phyloP scores from a whole-genome alignment of 1,140 invertebrate species.

The Asbolus verrucosus region DNA sequence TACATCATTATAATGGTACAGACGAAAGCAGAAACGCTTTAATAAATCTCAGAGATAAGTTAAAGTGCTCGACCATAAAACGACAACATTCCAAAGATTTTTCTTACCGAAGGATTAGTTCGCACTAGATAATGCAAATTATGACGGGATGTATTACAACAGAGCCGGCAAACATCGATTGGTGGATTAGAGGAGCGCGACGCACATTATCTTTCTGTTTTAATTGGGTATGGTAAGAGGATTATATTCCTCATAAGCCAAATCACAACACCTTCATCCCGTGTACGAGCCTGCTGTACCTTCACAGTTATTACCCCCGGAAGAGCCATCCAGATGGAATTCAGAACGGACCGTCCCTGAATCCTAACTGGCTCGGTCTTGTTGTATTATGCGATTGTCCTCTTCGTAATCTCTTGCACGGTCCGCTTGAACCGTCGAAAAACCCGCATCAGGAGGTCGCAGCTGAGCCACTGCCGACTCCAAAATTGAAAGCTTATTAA shows the following conservation, averaged over 20 bases:
- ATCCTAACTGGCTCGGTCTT: background rate
- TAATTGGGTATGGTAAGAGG: slow-evolving; percentile 45
- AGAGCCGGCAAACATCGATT: background rate
- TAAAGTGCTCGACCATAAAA: slow-evolving; percentile 19
- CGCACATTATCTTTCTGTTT: slow-evolving; percentile 41
- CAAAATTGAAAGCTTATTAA: too few species aligned
- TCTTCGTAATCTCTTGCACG: slow-evolving; percentile 14
- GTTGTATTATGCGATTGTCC: slow-evolving; percentile 14
- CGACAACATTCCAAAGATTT: slow-evolving; percentile 21
- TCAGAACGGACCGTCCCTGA: slow-evolving; percentile 15
- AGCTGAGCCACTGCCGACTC: too few species aligned
- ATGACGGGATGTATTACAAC: background rate
- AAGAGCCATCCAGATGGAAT: slow-evolving; percentile 30
- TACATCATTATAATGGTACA: slow-evolving; percentile 25
- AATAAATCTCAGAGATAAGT: slow-evolving; percentile 24
- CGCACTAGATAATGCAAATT: slow-evolving; percentile 20
- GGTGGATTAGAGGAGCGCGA: background rate
- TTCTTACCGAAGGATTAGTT: background rate
- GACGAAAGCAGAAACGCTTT: slow-evolving; percentile 21
- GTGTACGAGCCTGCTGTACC: slow-evolving; percentile 14
- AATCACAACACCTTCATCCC: slow-evolving; percentile 44
- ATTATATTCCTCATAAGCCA: slow-evolving; percentile 40
- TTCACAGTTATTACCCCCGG: slow-evolving; percentile 32
- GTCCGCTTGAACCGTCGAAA: background rate
- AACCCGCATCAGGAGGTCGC: too few species aligned